Base-by-base conservation (phyloP, 2,888 invertebrate species). In the Caradrina kadenii region DNA sequence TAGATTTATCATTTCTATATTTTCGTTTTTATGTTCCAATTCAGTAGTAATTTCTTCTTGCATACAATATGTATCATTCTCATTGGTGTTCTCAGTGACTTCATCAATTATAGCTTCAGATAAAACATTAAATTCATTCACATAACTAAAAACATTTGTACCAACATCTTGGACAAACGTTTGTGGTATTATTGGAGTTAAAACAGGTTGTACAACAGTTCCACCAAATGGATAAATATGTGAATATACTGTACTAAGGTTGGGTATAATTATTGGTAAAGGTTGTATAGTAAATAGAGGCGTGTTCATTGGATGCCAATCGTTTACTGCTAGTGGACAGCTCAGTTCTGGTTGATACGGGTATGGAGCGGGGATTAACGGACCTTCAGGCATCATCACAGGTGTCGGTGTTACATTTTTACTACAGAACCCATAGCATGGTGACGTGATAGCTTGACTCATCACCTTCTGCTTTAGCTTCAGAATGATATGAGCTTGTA, bases 251-350 rank as follows among this genome's bases (percentile, higher is more conserved):
- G 77, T 65, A 11, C 19, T 70, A 8, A 68, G 26, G 6, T 15
- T 73, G 53, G 76, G 70, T 55, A 71, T 56, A 21, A 79, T 59
- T 0, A 76, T 50, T 48, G 81, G 78, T 17, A 82, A 58, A n/a
- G 68, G 49, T 48, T 54, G 64, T 4, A 71, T 26, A 1, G 67
- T 55, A 26, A 65, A 54, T 21, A 73, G 7, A 26, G 76, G 73
- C 56, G 70, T 42, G 19, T 62, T 70, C 39, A 82, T 49, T 19
- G 70, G 72, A 53, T 52, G 17, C 66, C 80, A 82, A 26, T 69
- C 73, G 8, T 52, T 78, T 10, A 74, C 17, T 42, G 67, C 6
- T 22, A 69, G 17, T 0, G 79, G 71, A 22, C 72, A 73, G 17
- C 26, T 66, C n/a, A 68, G 61, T 45, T 72, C 63, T 26, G 45